Base-by-base conservation (phyloP, 2,888 invertebrate species). In the Phortica magna region DNA sequence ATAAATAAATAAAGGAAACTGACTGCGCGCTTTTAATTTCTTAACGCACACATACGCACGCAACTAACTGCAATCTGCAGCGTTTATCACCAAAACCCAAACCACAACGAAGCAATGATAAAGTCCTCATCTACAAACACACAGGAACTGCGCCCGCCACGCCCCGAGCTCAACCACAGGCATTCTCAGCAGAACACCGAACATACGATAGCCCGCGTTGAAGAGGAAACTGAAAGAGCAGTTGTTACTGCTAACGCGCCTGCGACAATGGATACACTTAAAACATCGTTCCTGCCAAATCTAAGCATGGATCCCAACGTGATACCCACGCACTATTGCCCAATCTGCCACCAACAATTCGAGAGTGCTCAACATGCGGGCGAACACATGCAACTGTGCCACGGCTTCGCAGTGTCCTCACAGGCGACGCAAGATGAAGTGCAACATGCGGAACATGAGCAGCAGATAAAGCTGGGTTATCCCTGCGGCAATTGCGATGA, bases 131-230 rank as follows among this genome's bases (percentile, higher is more conserved):
- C 61, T 61, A 17, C 89, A 80, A 89, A 88, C 80, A 85, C 88
- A 83, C 91, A 91, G 89, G 91, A 91, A 89, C 85, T 90, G 85
- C 91, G 91, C 82, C 89, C 90, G 87, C 87, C 89, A 84, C 88
- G 90, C 77, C 87, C 90, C 78, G 88, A 88, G 78, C 86, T 87
- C 79, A 84, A 81, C 74, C 79, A 81, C 76, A 80, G 75, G 17
- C 80, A 73, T 14, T 76, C 74, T 48, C 75, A 76, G 74, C 79
- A 71, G 48, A 83, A 82, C 59, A 75, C 73, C 81, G 73, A 83
- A 83, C 65, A 78, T 81, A 70, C 83, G 81, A 74, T 81, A 83
- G 64, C 82, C 83, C 22, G 53, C 65, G 41, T 39, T 22, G 55
- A 42, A 5, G 19, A 48, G 31, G 17, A 17, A 31, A 4, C 31